Evolutionary conservation across 2,797 vertebrate genomes (phyloP), one percentile per base, ranked within the genome.

Genomic region (Octomys mimax): DNA sequence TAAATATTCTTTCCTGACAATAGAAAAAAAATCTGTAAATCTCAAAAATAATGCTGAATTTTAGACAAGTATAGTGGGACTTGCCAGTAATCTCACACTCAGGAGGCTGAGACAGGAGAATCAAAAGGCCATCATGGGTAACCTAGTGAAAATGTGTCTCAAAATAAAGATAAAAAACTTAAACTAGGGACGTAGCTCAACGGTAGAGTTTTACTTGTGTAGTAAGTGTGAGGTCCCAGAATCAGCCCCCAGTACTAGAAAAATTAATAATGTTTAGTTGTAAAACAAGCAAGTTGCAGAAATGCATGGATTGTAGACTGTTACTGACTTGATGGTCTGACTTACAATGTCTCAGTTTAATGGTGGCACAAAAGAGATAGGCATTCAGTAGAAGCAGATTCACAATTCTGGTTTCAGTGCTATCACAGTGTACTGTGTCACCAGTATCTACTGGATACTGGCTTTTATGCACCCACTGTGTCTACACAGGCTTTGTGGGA

Each of bases 1-100:
- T 46, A 39, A 89, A 92, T 79, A 52, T 28, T 54, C 7, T 94
- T 77, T 61, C 36, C 22, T 62, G 68, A 49, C 7, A 10, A 52
- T 71, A 93, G 88, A 84, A 64, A 82, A 78, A 88, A 81, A 42
- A 28, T 24, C 12, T 68, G 19, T 88, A 78, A 36, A 81, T 78
- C 61, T 75, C 24, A 92, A 92, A 95, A 87, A 39, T 66, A 83
- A 57, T 93, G n/a, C n/a, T 89, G n/a, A 78, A n/a, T 87, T 96
- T 93, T 95, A 54, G 31, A 16, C 46, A 79, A 21, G 3, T 4
- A 33, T 79, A 54, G 18, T n/a, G 24, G 26, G 22, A 94, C 31
- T 33, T 79, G 46, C 49, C 28, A 52, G 49, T 52, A 52, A 78
- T 78, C 14, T 13, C 24, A 33, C 49, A 79, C 49, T 5, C 49